A percentile compares a stretch with the other conserved stretches of the same genome.
Conservation (phyloP, 92 coral and sea anemone genomes). For the Umimayanthus kanabou region DNA sequence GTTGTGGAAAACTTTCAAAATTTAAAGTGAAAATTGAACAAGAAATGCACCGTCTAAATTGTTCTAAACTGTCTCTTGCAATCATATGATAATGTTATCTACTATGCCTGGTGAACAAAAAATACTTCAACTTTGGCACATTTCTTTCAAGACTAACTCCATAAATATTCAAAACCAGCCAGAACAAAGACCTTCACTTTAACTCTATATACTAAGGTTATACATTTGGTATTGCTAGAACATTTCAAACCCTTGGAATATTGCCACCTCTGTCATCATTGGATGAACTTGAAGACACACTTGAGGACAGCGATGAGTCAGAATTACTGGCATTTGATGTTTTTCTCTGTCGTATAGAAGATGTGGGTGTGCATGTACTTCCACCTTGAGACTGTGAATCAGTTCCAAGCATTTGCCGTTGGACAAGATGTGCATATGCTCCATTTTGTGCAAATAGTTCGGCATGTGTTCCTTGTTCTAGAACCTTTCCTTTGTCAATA, state of each 20-base stretch:
- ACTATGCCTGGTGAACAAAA: no score
- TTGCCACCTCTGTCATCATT: neutral
- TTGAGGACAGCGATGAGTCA: slow-evolving; percentile 24
- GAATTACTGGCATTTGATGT: slow-evolving; percentile 28
- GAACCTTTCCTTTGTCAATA: slow-evolving; percentile 83
- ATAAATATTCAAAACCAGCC: no score
- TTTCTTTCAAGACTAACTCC: no score
- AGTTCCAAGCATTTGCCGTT: slow-evolving; percentile 78
- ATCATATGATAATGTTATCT: no score
- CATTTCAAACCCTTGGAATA: slow-evolving; percentile 14
- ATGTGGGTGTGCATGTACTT: slow-evolving; percentile 17
- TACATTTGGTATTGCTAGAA: neutral
- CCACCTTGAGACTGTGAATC: slow-evolving; percentile 23
- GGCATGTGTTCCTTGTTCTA: slow-evolving; percentile 84
- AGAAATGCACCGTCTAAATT: no score
- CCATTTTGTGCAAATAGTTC: slow-evolving; percentile 79
- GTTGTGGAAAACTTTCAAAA: no score
- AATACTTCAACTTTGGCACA: no score
- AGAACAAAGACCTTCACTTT: no score
- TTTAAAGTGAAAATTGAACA: no score
- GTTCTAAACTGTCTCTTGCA: no score
- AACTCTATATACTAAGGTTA: no score
- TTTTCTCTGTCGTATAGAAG: slow-evolving; percentile 22
- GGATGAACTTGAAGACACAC: slow-evolving; percentile 22
- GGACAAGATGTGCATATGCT: slow-evolving; percentile 79